Base-by-base conservation (phyloP, 2,888 invertebrate species). In the Cantharis rustica region DNA sequence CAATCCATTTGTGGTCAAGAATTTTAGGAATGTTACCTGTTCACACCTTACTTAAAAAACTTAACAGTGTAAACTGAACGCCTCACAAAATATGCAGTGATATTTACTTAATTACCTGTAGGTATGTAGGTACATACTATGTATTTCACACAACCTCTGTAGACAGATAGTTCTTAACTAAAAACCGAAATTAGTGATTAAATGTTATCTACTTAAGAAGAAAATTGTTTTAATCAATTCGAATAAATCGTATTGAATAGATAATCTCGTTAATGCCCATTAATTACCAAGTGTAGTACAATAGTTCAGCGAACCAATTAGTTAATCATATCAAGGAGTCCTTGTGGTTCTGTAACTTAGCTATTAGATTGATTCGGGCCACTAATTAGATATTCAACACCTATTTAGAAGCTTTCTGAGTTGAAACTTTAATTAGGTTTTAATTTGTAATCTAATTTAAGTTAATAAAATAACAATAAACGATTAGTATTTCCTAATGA, bases 1-100 rank as follows among this genome's bases (percentile, higher is more conserved):
- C 17, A 66, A 20, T 66, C 64, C 64, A 13, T 66, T n/a, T 66
- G 23, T 84, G 84, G 78, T 70, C 77, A 78, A 85, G 86, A 85
- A 86, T 86, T 82, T 77, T 31, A 81, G 80, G 86, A 86, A 86
- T 86, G 86, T 82, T 81, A 84, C 83, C 83, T 82, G 83, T 84
- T 83, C 83, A 84, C 84, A 84, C 85, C 84, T 84, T 47, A 47
- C n/a, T 47, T 47, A 31, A 31, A 23, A 31, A 31, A 13, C 31
- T 31, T 4, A 11, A 31, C 31, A 47, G 47, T n/a, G 47, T 7
- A 47, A 47, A 47, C 47, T 47, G 7, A n/a, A 47, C 1, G n/a
- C n/a, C 47, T 47, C 47, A n/a, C n/a, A 47, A 47, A 47, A 47
- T 9, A 47, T 47, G n/a, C 47, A n/a, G 47, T 47, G 47, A 47